These are phyloP conservation scores for Smutsia temminckii DNA, from an alignment of 2,797 vertebrate genomes.

Conservation along the genomic window DNA sequence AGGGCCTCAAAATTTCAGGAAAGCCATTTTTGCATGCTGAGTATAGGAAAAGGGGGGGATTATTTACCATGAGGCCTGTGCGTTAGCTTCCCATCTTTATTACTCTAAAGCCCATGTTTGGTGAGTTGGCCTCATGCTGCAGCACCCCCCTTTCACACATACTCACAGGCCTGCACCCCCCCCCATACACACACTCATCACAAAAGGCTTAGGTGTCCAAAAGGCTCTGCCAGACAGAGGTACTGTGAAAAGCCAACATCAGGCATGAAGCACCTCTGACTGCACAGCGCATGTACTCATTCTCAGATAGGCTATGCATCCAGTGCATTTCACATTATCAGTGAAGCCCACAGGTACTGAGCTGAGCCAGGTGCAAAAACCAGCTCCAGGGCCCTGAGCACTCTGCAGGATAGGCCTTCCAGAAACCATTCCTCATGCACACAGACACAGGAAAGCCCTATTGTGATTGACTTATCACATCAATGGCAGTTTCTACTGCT, in stretches of 20 bases:
- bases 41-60: neutral
- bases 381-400: neutral
- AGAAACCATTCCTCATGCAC: constrained; percentile 29
- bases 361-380: constrained; percentile 24
- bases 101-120: constrained; percentile 50
- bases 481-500: neutral
- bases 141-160: neutral
- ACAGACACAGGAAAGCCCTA: neutral
- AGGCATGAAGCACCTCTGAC: constrained; percentile 44
- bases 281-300: neutral
- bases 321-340: neutral
- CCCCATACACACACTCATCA: neutral
- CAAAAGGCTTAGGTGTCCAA: constrained; percentile 7
- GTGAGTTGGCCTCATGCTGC: neutral
- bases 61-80: neutral
- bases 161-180: neutral
- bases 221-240: constrained; percentile 45
- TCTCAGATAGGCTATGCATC: neutral
- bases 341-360: constrained; percentile 13
- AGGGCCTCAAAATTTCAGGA: neutral
- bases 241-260: constrained; percentile 37
- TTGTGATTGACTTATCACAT: neutral
- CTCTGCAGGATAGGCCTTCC: neutral
- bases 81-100: neutral
- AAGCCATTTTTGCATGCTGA: neutral